Evolutionary conservation across 2,797 vertebrate genomes (phyloP).

Genomic region (Falco peregrinus): DNA sequence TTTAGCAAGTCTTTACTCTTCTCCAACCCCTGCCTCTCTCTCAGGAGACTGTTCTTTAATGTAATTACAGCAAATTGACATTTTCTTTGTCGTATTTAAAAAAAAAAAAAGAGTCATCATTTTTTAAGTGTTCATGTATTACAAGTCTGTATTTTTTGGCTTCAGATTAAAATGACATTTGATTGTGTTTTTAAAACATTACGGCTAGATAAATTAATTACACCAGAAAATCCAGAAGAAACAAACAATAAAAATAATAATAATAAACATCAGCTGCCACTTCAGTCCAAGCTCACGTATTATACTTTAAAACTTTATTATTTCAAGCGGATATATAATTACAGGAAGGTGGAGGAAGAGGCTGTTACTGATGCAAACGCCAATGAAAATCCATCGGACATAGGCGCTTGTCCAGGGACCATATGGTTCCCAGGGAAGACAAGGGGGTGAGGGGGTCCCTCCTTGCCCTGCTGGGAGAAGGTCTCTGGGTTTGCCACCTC

Average conservation of each 20-base stretch:
- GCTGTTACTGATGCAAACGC: not conserved
- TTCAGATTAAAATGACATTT: conserved; percentile 62
- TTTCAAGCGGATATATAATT: not conserved
- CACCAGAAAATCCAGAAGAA: conserved; percentile 40
- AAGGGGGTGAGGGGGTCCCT: not conserved
- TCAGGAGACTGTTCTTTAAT: conserved; percentile 53
- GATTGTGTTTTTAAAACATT: conserved; percentile 63
- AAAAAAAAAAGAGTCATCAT: conserved; percentile 5
- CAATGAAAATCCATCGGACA: not conserved
- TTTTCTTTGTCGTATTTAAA: conserved; percentile 64
- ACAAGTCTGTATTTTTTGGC: conserved; percentile 68
- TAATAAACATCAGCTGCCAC: conserved; percentile 14
- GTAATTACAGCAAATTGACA: conserved; percentile 70
- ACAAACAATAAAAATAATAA: conserved; percentile 46
- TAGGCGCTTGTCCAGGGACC: not conserved
- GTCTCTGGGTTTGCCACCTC: not conserved
- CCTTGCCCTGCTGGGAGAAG: not conserved
- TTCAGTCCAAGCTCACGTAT: not conserved
- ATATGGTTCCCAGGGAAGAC: not conserved
- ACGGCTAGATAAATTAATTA: conserved; percentile 66
- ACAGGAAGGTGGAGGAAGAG: not conserved
- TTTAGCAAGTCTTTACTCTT: conserved; percentile 61
- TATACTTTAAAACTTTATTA: not conserved
- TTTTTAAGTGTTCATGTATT: conserved; percentile 65
- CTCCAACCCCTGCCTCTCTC: not conserved